Conservation (phyloP, 92 coral and sea anemone species). For the Porites rus region DNA sequence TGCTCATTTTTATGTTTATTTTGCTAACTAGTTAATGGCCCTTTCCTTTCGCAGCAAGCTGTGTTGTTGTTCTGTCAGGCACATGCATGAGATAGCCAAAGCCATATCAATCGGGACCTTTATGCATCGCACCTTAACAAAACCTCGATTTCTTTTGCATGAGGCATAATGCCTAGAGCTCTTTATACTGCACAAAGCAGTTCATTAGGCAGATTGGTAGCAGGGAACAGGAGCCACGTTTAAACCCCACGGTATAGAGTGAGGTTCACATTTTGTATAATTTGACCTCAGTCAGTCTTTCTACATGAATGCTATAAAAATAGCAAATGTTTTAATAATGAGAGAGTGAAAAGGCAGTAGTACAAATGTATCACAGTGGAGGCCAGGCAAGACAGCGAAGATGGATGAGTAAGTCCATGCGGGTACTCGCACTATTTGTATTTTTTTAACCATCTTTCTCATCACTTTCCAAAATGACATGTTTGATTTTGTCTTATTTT, state of each 20-base stretch:
- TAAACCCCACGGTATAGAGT: slow-evolving; percentile 8
- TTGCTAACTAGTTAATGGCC: slow-evolving; percentile 42
- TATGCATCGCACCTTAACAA: slow-evolving; percentile 16
- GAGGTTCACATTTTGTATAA: slow-evolving; percentile 39
- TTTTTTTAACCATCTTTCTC: slow-evolving; percentile 17
- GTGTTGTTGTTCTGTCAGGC: slow-evolving; percentile 48
- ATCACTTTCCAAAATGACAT: not conserved
- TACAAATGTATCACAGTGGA: slow-evolving; percentile 25
- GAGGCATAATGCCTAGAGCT: slow-evolving; percentile 46
- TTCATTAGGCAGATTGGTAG: slow-evolving; percentile 24
- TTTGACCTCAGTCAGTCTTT: slow-evolving; percentile 32
- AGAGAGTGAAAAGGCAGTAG: slow-evolving; percentile 27
- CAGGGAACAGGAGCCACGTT: slow-evolving; percentile 37
- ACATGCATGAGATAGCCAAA: slow-evolving; percentile 56
- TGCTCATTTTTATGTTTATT: slow-evolving; percentile 6
- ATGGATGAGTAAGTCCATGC: slow-evolving; percentile 31
- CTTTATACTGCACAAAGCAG: slow-evolving; percentile 81
- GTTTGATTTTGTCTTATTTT: not conserved
- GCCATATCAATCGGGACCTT: slow-evolving; percentile 44
- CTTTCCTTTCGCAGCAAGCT: slow-evolving; percentile 76
- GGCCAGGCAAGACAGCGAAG: slow-evolving; percentile 33
- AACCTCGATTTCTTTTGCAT: slow-evolving; percentile 48
- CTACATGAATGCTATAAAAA: slow-evolving; percentile 42
- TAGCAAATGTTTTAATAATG: slow-evolving; percentile 34
- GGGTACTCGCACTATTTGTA: slow-evolving; percentile 32